Evolutionary conservation across 2,888 invertebrate species (phyloP).

Genomic region (Mechanitis messenoides): DNA sequence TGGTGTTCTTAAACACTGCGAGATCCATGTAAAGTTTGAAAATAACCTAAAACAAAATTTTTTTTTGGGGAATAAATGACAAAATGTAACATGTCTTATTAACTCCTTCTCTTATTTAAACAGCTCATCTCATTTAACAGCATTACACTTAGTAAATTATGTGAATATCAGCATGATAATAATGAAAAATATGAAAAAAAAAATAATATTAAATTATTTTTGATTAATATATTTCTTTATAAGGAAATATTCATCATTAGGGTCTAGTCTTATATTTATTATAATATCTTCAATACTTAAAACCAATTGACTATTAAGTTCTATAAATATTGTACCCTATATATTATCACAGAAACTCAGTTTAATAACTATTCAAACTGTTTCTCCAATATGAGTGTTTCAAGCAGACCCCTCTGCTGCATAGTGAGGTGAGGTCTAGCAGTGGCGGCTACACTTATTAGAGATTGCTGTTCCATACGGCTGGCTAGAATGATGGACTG

Average conservation of each 20-base stretch:
- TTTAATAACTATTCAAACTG: constrained; percentile 12
- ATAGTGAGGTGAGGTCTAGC: constrained; percentile 45
- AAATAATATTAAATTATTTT: too few species aligned
- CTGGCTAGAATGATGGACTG: constrained; percentile 60
- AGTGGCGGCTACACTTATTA: constrained; percentile 51
- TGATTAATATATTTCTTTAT: too few species aligned
- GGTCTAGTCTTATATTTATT: too few species aligned
- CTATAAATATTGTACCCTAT: not conserved
- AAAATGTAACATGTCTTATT: constrained; percentile 4
- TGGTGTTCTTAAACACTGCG: constrained; percentile 8
- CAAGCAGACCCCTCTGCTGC: constrained; percentile 53
- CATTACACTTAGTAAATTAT: too few species aligned
- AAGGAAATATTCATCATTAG: too few species aligned
- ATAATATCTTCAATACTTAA: too few species aligned
- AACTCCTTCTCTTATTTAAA: constrained; percentile 9
- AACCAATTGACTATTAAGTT: too few species aligned
- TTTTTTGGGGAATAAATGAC: constrained; percentile 14
- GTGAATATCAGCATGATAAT: too few species aligned
- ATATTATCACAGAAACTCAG: not conserved
- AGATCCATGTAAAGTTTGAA: not conserved
- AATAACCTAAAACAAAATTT: not conserved
- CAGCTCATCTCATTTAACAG: too few species aligned
- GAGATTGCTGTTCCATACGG: constrained; percentile 48
- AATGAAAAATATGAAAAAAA: too few species aligned
- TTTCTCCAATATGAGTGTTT: constrained; percentile 40